These are phyloP conservation scores for Bellardia bayeri DNA, from an alignment of 2,888 invertebrate species.

Conservation along the genomic window DNA sequence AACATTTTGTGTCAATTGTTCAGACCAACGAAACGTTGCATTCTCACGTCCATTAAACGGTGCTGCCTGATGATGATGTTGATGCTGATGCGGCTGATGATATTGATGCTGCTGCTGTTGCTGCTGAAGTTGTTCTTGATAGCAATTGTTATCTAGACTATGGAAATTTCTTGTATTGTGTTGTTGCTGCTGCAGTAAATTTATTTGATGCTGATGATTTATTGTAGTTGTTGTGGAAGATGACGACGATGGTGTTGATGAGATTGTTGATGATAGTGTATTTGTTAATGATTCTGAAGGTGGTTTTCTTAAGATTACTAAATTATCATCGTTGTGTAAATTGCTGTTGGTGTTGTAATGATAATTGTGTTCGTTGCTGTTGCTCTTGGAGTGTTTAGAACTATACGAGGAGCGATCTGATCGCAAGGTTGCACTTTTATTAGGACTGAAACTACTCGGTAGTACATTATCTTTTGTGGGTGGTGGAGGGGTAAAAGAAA, in stretches of 20 bases:
- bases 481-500: slow-evolving; percentile 31
- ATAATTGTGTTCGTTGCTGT: slow-evolving; percentile 57
- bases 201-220: slow-evolving; percentile 65
- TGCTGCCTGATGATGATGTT: slow-evolving; percentile 32
- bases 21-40: slow-evolving; percentile 78
- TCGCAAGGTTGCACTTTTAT: slow-evolving; percentile 75
- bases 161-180: slow-evolving; percentile 51
- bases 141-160: slow-evolving; percentile 54
- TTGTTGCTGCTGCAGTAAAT: slow-evolving; percentile 45
- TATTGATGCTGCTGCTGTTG: slow-evolving; percentile 34
- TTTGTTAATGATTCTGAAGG: slow-evolving; percentile 52
- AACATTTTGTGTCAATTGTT: slow-evolving; percentile 79
- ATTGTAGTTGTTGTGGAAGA: slow-evolving; percentile 53
- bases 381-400: slow-evolving; percentile 51
- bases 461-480: slow-evolving; percentile 70
- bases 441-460: slow-evolving; percentile 67
- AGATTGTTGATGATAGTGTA: slow-evolving; percentile 30
- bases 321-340: slow-evolving; percentile 42
- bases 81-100: slow-evolving; percentile 4
- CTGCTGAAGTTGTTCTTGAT: slow-evolving; percentile 38
- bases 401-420: slow-evolving; percentile 73
- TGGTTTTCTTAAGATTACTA: slow-evolving; percentile 66
- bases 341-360: slow-evolving; percentile 59
- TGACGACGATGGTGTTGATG: slow-evolving; percentile 28
- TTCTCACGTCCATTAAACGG: slow-evolving; percentile 63